These are phyloP conservation scores for Monomorium pharaonis DNA, from an alignment of 1,140 invertebrate genomes.

Conservation along the genomic window DNA sequence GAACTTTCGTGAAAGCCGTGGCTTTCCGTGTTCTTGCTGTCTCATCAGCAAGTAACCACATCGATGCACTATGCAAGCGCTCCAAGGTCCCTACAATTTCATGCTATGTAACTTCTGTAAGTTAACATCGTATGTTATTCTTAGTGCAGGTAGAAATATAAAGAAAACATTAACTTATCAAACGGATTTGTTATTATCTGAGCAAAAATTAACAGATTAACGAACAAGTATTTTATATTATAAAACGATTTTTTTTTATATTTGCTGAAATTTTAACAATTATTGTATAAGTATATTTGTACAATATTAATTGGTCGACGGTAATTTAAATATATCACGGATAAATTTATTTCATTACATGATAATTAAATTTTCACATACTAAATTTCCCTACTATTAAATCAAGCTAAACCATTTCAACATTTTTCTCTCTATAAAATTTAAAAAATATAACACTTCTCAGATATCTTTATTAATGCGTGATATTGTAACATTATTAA, in stretches of 20 bases:
- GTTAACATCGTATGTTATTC: conserved; percentile 12
- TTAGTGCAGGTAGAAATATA: background rate
- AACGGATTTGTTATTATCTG: background rate
- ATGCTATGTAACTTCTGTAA: conserved; percentile 17
- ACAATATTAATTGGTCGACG: background rate
- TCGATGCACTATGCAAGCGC: conserved; percentile 23
- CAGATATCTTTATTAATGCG: background rate
- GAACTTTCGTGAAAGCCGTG: conserved; percentile 36
- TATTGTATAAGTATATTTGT: background rate
- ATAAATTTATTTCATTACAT: background rate
- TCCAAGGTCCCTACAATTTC: conserved; percentile 12
- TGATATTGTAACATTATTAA: background rate
- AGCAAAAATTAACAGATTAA: background rate
- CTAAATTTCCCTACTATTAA: background rate
- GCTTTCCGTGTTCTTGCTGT: conserved; percentile 22
- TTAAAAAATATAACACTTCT: background rate
- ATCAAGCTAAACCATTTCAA: background rate
- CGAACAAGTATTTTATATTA: background rate
- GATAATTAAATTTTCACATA: background rate
- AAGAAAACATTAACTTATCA: background rate
- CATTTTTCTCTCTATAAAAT: background rate
- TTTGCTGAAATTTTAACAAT: background rate
- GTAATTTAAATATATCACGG: background rate
- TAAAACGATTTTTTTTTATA: background rate
- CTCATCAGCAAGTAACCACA: conserved; percentile 44